A percentile compares a stretch with the other conserved stretches of the same genome.
phyloP scores from a whole-genome alignment of 1,140 invertebrate species.

The Drosophila dunni region DNA sequence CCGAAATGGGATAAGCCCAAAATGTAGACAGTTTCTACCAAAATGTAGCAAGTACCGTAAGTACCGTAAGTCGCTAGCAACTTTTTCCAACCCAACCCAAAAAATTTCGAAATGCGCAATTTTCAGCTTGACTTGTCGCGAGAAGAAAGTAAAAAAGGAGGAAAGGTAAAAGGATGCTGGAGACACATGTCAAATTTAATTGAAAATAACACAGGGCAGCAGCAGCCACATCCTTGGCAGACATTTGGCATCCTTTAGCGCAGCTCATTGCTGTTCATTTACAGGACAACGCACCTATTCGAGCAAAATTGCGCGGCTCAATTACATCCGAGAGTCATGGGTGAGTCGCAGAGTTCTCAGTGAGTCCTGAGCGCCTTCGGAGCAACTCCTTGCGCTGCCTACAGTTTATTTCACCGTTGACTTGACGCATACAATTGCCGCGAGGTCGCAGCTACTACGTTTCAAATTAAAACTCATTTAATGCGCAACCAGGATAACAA shows the following conservation, averaged over 20 bases:
- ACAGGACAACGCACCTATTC: constrained; percentile 77
- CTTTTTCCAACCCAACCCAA: constrained; percentile 45
- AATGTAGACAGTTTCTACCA: constrained; percentile 40
- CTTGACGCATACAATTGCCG: constrained; percentile 68
- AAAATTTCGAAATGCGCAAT: constrained; percentile 69
- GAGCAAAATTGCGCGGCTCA: constrained; percentile 72
- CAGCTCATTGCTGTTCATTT: constrained; percentile 68
- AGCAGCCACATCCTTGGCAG: constrained; percentile 48
- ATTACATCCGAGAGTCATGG: constrained; percentile 51
- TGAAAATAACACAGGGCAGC: constrained; percentile 56
- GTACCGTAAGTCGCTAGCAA: constrained; percentile 67
- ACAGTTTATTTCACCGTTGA: constrained; percentile 67
- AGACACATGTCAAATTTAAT: constrained; percentile 78
- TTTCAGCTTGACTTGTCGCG: constrained; percentile 78
- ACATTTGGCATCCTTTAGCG: constrained; percentile 55
- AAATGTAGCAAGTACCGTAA: constrained; percentile 32
- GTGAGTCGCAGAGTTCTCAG: not conserved
- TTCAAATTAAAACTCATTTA: constrained; percentile 80
- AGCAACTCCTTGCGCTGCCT: not conserved
- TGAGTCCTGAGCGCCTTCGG: not conserved
- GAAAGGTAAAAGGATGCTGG: constrained; percentile 9
- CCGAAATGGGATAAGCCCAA: constrained; percentile 11
- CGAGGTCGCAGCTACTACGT: constrained; percentile 61
- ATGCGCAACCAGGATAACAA: constrained; percentile 65
- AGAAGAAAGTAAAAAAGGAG: constrained; percentile 62